Base-by-base conservation (phyloP, 2,888 invertebrate genomes). In the Mycalesis mineus region DNA sequence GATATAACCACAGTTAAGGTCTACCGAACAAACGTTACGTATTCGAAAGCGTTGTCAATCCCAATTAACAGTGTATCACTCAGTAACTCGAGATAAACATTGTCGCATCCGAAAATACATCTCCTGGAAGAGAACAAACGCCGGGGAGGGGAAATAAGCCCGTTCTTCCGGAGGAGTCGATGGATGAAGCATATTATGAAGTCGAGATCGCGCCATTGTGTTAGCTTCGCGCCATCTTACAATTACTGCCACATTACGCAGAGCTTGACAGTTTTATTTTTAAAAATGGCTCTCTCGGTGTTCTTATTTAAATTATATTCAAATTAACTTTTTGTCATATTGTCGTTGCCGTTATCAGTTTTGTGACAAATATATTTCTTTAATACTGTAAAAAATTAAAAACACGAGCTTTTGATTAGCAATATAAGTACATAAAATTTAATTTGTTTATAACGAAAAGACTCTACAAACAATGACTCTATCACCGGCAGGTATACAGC, bases 51-150 rank as follows among this genome's bases (percentile, higher is more conserved):
- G 36, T 57, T 49, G 7, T 13, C 28, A n/a, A 42, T 52, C 53
- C 13, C 5, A 17, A 7, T 0, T 13, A 59, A 0, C 73, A 37
- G 65, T 80, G 66, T 73, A 69, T 74, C 70, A 14, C 70, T 68
- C 65, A 70, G 72, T 71, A 77, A 71, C 76, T 78, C 71, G 70
- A 83, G 82, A 84, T 80, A 84, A 82, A 82, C 82, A 76, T 74
- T 74, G 73, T 74, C 78, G 76, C 81, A 79, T 83, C 80, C 75
- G 72, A 78, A 57, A 85, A 85, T 71, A 72, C 78, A 82, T 85
- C 84, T 82, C 78, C 75, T 78, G 78, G 84, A 84, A 83, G 76
- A 75, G 77, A 80, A 85, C 82, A 84, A 85, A 86, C 80, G 80
- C 77, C 73, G 70, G 65, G 14, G 70, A 77, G 14, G 42, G 77